Evolutionary conservation across 2,113 vertebrate species (phyloP).

Genomic region (Nothoprocta pentlandii): DNA sequence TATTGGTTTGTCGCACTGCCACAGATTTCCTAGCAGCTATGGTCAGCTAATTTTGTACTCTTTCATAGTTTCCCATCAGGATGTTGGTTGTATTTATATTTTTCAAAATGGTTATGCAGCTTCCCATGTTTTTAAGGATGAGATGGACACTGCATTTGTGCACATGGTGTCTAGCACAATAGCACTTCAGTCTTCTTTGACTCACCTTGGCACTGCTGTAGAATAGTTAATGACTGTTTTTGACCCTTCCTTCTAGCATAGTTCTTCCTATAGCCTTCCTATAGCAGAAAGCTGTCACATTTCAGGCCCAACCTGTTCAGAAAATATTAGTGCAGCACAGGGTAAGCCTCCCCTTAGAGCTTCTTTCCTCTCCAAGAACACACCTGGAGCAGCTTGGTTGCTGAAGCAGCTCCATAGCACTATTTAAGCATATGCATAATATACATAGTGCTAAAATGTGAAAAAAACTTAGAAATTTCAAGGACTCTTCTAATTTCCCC

Average conservation of each 20-base stretch:
- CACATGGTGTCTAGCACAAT: neutral
- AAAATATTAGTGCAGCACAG: neutral
- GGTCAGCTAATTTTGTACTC: neutral
- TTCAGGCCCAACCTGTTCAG: neutral
- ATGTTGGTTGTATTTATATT: neutral
- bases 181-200: neutral
- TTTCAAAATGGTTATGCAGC: neutral
- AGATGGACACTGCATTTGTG: neutral
- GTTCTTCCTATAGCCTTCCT: neutral
- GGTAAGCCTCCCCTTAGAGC: neutral
- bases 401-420: neutral
- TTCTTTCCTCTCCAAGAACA: neutral
- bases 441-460: neutral
- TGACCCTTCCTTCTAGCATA: neutral
- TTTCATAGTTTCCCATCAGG: neutral
- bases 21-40: neutral
- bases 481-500: neutral
- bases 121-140: neutral
- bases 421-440: accelerated
- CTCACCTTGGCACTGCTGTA: neutral
- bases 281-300: neutral
- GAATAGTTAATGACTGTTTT: neutral
- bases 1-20: neutral
- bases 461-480: neutral
- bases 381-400: neutral